Percentiles rank a stretch among this genome's conserved stretches.
Conservation (phyloP, 1,140 invertebrate genomes). For the Drosophila takahashii region DNA sequence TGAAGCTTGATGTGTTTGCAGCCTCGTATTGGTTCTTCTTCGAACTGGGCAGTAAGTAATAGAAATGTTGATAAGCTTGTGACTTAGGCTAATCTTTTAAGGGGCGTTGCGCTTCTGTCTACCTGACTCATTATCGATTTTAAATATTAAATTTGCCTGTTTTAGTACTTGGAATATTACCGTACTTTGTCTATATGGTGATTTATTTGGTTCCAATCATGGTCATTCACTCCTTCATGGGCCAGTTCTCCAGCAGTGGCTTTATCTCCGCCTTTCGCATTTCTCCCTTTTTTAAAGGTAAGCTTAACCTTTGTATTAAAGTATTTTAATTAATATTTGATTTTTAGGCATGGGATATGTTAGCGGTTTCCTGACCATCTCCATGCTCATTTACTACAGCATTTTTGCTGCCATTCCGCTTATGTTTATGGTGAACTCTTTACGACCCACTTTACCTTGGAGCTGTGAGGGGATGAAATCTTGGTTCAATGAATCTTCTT, state of each 20-base stretch:
- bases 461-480: slow-evolving; percentile 60
- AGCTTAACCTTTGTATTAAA: too few species aligned
- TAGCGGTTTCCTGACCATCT: slow-evolving; percentile 52
- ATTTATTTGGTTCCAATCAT: slow-evolving; percentile 71
- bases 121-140: neutral
- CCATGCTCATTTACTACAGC: slow-evolving; percentile 60
- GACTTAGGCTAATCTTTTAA: slow-evolving; percentile 30
- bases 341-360: slow-evolving; percentile 75
- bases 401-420: slow-evolving; percentile 71
- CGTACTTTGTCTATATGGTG: slow-evolving; percentile 65
- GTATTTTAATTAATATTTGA: neutral
- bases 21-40: slow-evolving; percentile 61
- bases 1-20: slow-evolving; percentile 67
- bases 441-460: slow-evolving; percentile 74
- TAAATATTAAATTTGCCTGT: neutral
- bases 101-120: slow-evolving; percentile 25
- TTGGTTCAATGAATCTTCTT: slow-evolving; percentile 9
- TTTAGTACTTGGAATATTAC: slow-evolving; percentile 59
- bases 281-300: slow-evolving; percentile 80
- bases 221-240: slow-evolving; percentile 80
- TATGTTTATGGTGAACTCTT: slow-evolving; percentile 62
- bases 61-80: neutral
- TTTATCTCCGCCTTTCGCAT: slow-evolving; percentile 79
- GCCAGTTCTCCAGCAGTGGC: slow-evolving; percentile 80
- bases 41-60: slow-evolving; percentile 70